Evolutionary conservation across 1,140 invertebrate genomes (phyloP), one percentile per base, ranked within the genome.

Genomic region (Sycophila sp.): DNA sequence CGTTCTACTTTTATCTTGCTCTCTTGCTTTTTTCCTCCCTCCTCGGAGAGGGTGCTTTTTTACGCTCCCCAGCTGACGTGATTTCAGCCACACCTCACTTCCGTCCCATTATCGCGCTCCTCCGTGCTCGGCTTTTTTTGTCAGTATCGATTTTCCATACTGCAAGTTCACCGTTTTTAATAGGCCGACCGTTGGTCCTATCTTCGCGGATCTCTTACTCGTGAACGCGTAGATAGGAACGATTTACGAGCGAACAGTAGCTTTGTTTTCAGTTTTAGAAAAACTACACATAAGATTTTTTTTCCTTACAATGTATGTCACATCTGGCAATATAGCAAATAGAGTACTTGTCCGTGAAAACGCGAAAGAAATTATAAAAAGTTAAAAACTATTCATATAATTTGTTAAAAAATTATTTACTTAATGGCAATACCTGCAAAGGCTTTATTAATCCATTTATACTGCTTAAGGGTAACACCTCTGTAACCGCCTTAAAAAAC

Each of bases 31-130:
- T 47, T 34, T 15, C 8, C 24, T 47, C 26, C 19, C 15, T 63
- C 28, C 5, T 49, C n/a, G n/a, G n/a, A n/a, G n/a, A n/a, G n/a
- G n/a, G n/a, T 40, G 17, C 17, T 60, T 45, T 60, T 60, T 40
- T 60, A 30, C 26, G 34, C 38, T 22, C 28, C 8, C 32, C 24
- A 13, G 13, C 34, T 58, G 40, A 67, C 65, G 69, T 73, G 74
- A 74, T 75, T 75, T 72, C 71, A 72, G 69, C 74, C 76, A 69
- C 74, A 70, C 76, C 74, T 75, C 58, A 70, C 72, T 69, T 72
- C 72, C 59, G 49, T 45, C 70, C 55, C 58, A 38, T 72, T 73
- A 77, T 67, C 59, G 65, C 74, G 66, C 58, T 15, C 24, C 49
- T 26, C 51, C 45, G 17, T 22, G 36, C 53, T 53, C 11, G 38